Percentiles rank a stretch among this genome's conserved stretches.
These are phyloP conservation scores for Pimephales promelas DNA, from an alignment of 2,113 vertebrate species.

Conservation along the genomic window DNA sequence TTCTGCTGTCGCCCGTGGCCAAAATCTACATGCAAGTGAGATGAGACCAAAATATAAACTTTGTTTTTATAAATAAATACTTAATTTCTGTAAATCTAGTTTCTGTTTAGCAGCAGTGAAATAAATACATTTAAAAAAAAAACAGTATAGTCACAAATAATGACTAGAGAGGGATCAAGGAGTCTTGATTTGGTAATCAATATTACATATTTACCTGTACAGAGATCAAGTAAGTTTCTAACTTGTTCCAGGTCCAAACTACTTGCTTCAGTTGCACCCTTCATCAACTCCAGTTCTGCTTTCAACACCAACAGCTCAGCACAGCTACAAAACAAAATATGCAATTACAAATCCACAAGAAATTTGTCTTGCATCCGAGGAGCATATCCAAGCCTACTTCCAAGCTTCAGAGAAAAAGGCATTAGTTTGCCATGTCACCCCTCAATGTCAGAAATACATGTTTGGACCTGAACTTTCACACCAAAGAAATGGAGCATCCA, in stretches of 20 bases:
- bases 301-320: conserved; percentile 86
- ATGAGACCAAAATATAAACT: conserved; percentile 49
- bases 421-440: not conserved
- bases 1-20: conserved; percentile 51
- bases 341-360: not conserved
- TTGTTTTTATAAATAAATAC: not conserved
- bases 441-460: not conserved
- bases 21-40: conserved; percentile 56
- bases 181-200: not conserved
- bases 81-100: too few species aligned
- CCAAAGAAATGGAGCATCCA: conserved; percentile 9
- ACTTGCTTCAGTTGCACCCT: conserved; percentile 78
- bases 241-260: conserved; percentile 80
- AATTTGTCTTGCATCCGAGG: not conserved
- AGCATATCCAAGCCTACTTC: not conserved
- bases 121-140: not conserved
- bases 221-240: conserved; percentile 81
- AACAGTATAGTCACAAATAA: not conserved
- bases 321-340: conserved; percentile 73
- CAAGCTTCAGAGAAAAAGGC: not conserved
- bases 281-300: conserved; percentile 85
- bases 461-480: not conserved
- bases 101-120: too few species aligned
- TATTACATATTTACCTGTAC: conserved; percentile 72
- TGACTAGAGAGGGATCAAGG: not conserved